Conservation (phyloP, 2,888 invertebrate species). For the Tachina fera region DNA sequence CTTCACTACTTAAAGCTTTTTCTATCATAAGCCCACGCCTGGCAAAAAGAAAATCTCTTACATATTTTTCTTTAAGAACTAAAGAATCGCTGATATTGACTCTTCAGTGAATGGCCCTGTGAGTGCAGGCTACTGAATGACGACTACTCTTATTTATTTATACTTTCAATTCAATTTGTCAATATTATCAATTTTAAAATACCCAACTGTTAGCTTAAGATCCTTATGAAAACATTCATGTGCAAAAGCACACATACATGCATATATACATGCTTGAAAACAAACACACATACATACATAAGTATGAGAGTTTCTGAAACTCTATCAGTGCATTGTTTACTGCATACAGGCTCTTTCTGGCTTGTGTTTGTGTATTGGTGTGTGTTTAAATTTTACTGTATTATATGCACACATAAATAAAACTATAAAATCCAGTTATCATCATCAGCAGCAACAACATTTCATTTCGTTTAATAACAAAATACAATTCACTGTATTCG, state of each 20-base stretch:
- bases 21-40: background rate
- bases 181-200: constrained; percentile 68
- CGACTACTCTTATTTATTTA: constrained; percentile 54
- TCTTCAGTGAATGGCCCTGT: constrained; percentile 5
- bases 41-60: background rate
- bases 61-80: background rate
- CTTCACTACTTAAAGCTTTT: background rate
- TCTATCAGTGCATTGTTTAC: constrained; percentile 13
- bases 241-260: too few species aligned
- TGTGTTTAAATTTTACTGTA: background rate
- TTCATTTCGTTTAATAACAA: constrained; percentile 34
- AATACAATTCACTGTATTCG: constrained; percentile 33
- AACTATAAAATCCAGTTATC: constrained; percentile 56
- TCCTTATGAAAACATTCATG: background rate
- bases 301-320: background rate
- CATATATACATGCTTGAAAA: background rate
- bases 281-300: background rate
- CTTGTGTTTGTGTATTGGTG: background rate
- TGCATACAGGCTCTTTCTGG: background rate
- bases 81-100: constrained; percentile 6
- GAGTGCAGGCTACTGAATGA: background rate
- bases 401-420: constrained; percentile 29
- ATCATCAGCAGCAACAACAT: constrained; percentile 36
- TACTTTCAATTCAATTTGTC: constrained; percentile 70
- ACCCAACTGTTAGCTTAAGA: constrained; percentile 55